A percentile compares a stretch with the other conserved stretches of the same genome.
Evolutionary conservation across 1,140 invertebrate genomes (phyloP).

Genomic region (Neoseiulus cucumeris): DNA sequence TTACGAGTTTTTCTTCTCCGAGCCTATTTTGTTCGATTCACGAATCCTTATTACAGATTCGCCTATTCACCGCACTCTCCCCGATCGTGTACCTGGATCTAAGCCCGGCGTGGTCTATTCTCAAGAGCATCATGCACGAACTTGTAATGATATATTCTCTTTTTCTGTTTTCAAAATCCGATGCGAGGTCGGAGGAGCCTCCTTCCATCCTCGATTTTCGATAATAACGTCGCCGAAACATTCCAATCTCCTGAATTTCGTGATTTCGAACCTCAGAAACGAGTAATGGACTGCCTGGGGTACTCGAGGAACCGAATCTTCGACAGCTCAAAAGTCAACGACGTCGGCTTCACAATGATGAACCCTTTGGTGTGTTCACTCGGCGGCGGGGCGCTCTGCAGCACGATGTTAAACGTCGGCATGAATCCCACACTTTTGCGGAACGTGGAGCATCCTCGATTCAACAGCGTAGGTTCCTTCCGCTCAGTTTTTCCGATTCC

Average conservation of each 20-base stretch:
- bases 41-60: not conserved
- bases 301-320: slow-evolving; percentile 5
- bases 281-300: not conserved
- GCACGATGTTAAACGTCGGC: not conserved
- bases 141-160: too few relatives aligned
- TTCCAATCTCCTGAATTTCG: not conserved
- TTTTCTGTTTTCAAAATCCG: too few relatives aligned
- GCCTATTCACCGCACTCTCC: not conserved
- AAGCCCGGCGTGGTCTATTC: not conserved
- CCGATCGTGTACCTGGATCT: not conserved
- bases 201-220: too few relatives aligned
- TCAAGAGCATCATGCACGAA: slow-evolving; percentile 6
- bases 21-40: too few relatives aligned
- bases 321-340: not conserved
- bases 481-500: too few relatives aligned
- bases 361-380: not conserved
- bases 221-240: too few relatives aligned
- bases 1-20: too few relatives aligned
- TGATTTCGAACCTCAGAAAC: not conserved
- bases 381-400: not conserved
- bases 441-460: not conserved
- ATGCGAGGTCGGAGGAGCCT: too few relatives aligned
- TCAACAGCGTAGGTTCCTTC: not conserved
- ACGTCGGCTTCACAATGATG: not conserved
- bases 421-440: not conserved